Evolutionary conservation across 2,888 invertebrate species (phyloP), one percentile per base, ranked within the genome.

Genomic region (Drosophila formosana): DNA sequence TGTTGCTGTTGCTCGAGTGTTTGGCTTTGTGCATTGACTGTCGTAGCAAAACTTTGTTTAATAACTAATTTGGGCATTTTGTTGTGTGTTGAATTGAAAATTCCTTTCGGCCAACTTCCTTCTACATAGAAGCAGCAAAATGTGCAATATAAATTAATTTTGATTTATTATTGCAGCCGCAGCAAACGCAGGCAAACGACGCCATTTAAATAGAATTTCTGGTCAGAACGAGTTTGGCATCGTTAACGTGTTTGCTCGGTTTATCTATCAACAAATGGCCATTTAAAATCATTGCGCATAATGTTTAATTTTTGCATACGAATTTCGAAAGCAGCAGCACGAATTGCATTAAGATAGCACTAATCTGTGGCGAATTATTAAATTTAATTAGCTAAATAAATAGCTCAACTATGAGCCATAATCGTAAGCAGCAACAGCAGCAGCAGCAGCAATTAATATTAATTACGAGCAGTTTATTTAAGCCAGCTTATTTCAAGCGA

Each of bases 41-140:
- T 58, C 34, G 52, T 32, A n/a, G 4, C 66, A 50, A 55, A 77
- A 83, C 64, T 86, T 86, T 74, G 73, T 52, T 64, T 69, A 83
- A 72, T 85, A 88, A 85, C 80, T 82, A 74, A 80, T 85, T 85
- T 78, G 5, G 74, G 68, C 69, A 78, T 73, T 88, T 78, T 66
- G 74, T 70, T 71, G 55, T 46, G 77, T 53, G 18, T 55, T 62
- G 56, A 78, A 88, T 85, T 88, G 86, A 82, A 87, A 89, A 86
- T 89, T 85, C 76, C 84, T 63, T 75, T 62, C 81, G 77, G 55
- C 65, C 28, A 61, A 58, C 37, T 61, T 39, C 57, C 61, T 30
- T 1, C 30, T 30, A 18, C 18, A 18, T 18, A 30, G 7, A 30
- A 30, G 30, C 13, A 32, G 39, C n/a, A 52, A 39, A 52, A 60